Evolutionary conservation across 2,888 invertebrate species (phyloP), one percentile per base, ranked within the genome.

Genomic region (Chrysomela aeneicollis): DNA sequence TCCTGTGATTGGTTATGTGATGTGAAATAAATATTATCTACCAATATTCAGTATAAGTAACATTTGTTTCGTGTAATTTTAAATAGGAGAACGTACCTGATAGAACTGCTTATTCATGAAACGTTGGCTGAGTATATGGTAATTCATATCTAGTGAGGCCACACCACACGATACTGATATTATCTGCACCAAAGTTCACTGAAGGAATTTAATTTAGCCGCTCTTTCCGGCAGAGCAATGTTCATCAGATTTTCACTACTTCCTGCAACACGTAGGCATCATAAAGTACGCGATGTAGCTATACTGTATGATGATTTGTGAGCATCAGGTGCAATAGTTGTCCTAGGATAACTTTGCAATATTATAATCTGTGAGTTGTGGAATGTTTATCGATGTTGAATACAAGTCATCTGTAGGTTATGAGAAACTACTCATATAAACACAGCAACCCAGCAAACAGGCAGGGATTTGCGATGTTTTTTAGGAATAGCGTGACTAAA

Each of bases 301-400:
- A 17, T 55, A n/a, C n/a, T 21, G 22, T 42, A 42, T 8, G 19
- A 21, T 42, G 15, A 55, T 55, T 55, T 55, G 42, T 21, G 3
- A n/a, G n/a, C n/a, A n/a, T 15, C 18, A 18, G 37, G 21, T 55
- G 9, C 2, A 55, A 4, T 17, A 22, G 15, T 42, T 42, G 55
- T 42, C 30, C 22, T 12, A 30, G 32, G 9, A 32, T 22, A 30
- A 53, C 17, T 12, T n/a, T 1, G 15, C 12, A 35, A 53, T 19
- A 53, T 15, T 32, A 35, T 35, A 21, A n/a, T 18, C 12, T 2
- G 35, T 53, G 32, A 10, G n/a, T n/a, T n/a, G n/a, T n/a, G n/a
- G n/a, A n/a, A n/a, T n/a, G n/a, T n/a, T n/a, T n/a, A n/a, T n/a
- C n/a, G n/a, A n/a, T n/a, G n/a, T n/a, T n/a, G n/a, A n/a, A n/a